These are phyloP conservation scores for Zaprionus gabonicus DNA, from an alignment of 1,140 invertebrate genomes.

Conservation along the genomic window DNA sequence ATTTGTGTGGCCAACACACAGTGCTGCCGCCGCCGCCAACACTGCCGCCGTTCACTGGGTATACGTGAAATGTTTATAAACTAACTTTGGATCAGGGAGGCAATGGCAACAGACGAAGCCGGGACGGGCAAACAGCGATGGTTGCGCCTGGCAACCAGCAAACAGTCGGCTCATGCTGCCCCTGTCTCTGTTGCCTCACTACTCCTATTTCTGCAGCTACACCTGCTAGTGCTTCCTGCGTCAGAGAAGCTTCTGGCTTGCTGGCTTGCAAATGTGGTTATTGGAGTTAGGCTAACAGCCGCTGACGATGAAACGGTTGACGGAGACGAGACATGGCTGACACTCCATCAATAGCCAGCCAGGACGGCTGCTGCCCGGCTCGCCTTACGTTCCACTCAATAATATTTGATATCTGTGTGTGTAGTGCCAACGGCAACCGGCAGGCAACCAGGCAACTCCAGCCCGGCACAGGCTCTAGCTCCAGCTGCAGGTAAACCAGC, in stretches of 20 bases:
- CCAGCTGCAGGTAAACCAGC: constrained; percentile 39
- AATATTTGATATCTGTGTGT: constrained; percentile 71
- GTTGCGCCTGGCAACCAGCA: constrained; percentile 43
- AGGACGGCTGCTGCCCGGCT: constrained; percentile 13
- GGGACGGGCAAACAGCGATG: constrained; percentile 19
- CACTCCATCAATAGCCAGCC: constrained; percentile 61
- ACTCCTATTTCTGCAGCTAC: background rate
- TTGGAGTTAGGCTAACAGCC: constrained; percentile 51
- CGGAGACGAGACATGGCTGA: constrained; percentile 24
- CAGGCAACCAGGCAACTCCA: constrained; percentile 6
- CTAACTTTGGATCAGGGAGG: constrained; percentile 67
- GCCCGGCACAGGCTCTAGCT: background rate
- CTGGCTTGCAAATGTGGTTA: constrained; percentile 61
- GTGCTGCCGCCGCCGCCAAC: background rate
- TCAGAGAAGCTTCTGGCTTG: constrained; percentile 9
- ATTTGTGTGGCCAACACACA: constrained; percentile 53
- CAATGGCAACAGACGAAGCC: constrained; percentile 31
- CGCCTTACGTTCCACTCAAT: constrained; percentile 49
- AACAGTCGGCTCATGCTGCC: constrained; percentile 45
- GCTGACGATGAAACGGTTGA: constrained; percentile 16
- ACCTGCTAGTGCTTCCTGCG: background rate
- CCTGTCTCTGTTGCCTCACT: background rate
- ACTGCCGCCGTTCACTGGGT: constrained; percentile 25
- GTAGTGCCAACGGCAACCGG: constrained; percentile 27
- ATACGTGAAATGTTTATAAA: constrained; percentile 82